These are phyloP conservation scores for Cirrhinus molitorella DNA, from an alignment of 2,797 vertebrate genomes.

Conservation along the genomic window DNA sequence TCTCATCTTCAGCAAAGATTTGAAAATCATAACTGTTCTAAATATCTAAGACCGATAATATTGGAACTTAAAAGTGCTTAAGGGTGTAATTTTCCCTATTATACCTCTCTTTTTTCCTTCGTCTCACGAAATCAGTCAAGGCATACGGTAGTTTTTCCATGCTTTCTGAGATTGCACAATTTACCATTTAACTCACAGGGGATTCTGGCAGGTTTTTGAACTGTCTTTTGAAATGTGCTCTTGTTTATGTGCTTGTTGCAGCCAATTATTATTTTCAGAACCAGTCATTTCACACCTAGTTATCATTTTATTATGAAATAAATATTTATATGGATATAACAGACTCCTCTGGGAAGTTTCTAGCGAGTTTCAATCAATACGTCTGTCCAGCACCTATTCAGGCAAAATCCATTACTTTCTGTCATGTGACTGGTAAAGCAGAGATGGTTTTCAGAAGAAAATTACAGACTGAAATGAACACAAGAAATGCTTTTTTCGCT, in stretches of 20 bases:
- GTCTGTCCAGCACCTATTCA: slow-evolving; percentile 39
- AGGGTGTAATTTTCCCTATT: neutral
- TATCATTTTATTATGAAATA: slow-evolving; percentile 72
- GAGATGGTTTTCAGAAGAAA: slow-evolving; percentile 36
- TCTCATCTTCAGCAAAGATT: neutral
- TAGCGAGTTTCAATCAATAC: slow-evolving; percentile 51
- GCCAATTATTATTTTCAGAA: slow-evolving; percentile 61
- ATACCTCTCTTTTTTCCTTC: neutral
- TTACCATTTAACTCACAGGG: slow-evolving; percentile 1
- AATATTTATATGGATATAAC: slow-evolving; percentile 15
- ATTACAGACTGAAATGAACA: slow-evolving; percentile 42
- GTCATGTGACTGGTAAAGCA: slow-evolving; percentile 33
- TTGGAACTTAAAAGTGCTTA: neutral
- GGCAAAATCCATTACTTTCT: slow-evolving; percentile 38
- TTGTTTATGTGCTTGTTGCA: slow-evolving; percentile 23
- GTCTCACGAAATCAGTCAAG: neutral
- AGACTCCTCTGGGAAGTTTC: slow-evolving; percentile 25
- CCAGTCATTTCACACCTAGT: slow-evolving; percentile 75
- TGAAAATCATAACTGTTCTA: neutral
- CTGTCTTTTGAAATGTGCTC: neutral
- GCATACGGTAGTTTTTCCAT: neutral
- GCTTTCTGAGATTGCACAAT: neutral
- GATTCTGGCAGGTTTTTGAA: neutral
- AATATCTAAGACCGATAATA: neutral
- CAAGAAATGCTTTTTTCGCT: neutral